Conservation (phyloP, 1,140 invertebrate genomes). For the Oncopodura yosiiana region DNA sequence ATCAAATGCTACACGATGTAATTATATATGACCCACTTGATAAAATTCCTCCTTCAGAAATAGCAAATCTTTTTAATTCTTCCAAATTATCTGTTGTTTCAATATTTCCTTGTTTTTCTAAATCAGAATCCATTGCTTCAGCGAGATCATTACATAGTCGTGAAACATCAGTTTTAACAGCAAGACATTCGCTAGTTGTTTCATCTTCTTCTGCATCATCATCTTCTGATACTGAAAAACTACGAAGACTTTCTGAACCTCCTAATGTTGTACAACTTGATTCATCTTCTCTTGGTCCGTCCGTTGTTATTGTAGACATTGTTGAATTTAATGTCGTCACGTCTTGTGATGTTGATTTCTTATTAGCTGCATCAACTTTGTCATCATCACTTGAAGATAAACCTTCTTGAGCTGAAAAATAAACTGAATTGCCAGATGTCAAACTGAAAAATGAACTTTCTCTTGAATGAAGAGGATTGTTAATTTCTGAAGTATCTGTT, state of each 20-base stretch:
- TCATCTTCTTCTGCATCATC: not conserved
- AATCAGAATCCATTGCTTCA: conserved; percentile 13
- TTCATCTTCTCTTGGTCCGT: not conserved
- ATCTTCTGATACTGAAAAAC: not conserved
- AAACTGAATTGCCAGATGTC: conserved; percentile 24
- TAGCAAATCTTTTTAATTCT: conserved; percentile 17
- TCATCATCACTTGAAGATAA: not conserved
- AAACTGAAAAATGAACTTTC: conserved; percentile 25
- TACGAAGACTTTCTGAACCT: not conserved
- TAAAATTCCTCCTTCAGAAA: conserved; percentile 25
- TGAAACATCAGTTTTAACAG: conserved; percentile 24
- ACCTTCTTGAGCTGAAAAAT: conserved; percentile 22
- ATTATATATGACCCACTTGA: conserved; percentile 20
- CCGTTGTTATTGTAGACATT: not conserved
- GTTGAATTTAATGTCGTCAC: not conserved
- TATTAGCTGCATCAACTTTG: conserved; percentile 3
- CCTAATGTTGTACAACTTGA: not conserved
- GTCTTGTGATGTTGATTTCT: not conserved
- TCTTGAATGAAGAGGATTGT: not conserved
- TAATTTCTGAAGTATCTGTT: not conserved
- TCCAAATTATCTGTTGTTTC: conserved; percentile 13
- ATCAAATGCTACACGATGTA: not conserved
- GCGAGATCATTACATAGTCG: conserved; percentile 31
- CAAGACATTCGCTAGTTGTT: no score
- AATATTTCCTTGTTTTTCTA: conserved; percentile 21